Percentiles rank a stretch among this genome's conserved stretches.
Conservation (phyloP, 2,797 vertebrate genomes). For the Salarias fasciatus region DNA sequence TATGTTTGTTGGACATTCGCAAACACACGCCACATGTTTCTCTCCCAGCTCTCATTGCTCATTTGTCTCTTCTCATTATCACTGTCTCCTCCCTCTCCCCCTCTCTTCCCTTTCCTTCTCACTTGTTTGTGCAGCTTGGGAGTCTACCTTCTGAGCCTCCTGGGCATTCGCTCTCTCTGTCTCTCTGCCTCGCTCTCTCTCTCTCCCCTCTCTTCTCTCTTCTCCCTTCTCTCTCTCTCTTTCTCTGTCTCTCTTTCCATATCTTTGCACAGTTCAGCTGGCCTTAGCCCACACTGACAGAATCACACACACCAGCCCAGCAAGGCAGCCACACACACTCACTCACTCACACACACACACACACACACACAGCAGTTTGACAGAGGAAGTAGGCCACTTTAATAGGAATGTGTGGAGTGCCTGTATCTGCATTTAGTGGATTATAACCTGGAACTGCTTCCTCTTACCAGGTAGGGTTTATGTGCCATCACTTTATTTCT, state of each 20-base stretch:
- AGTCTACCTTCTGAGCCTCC: conserved; percentile 78
- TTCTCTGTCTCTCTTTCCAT: conserved; percentile 23
- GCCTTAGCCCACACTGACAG: conserved; percentile 71
- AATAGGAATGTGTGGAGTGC: conserved; percentile 71
- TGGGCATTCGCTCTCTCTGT: conserved; percentile 65
- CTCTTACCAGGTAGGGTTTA: conserved; percentile 69
- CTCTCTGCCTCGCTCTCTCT: conserved; percentile 42
- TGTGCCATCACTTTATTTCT: conserved; percentile 12
- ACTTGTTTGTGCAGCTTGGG: conserved; percentile 78
- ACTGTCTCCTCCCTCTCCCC: conserved; percentile 55
- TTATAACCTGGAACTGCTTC: conserved; percentile 69
- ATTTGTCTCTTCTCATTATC: conserved; percentile 68
- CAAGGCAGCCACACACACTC: conserved; percentile 62
- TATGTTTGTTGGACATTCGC: conserved; percentile 13
- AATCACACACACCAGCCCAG: conserved; percentile 65
- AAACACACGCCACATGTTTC: conserved; percentile 27
- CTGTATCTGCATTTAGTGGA: conserved; percentile 66
- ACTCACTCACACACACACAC: conserved; percentile 67
- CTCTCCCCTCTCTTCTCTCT: conserved; percentile 22
- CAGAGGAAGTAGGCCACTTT: conserved; percentile 78
- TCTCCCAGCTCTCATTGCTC: conserved; percentile 49
- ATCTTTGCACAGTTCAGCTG: conserved; percentile 64
- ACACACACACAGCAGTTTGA: conserved; percentile 72
- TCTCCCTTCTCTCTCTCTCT: conserved; percentile 8
- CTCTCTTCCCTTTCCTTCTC: conserved; percentile 49